phyloP scores from a whole-genome alignment of 2,797 vertebrate genomes.

The Allobates femoralis region DNA sequence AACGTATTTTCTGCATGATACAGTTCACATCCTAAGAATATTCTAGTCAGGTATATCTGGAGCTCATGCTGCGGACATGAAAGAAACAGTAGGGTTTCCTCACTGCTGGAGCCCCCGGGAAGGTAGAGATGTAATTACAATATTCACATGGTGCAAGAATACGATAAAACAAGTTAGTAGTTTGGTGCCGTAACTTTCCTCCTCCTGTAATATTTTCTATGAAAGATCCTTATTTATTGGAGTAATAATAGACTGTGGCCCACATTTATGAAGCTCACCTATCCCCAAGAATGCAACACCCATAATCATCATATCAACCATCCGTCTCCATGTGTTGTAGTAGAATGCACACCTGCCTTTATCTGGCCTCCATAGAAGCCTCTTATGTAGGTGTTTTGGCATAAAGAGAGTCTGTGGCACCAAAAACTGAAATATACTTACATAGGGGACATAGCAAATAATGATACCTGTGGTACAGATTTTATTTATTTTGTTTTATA shows the following conservation, averaged over 20 bases:
- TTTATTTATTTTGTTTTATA: too few relatives aligned
- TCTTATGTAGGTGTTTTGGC: too few relatives aligned
- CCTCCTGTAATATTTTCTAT: constrained; percentile 16
- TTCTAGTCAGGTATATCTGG: constrained; percentile 39
- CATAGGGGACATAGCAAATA: too few relatives aligned
- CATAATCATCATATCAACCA: background rate
- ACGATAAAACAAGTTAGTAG: constrained; percentile 43
- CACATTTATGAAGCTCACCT: background rate
- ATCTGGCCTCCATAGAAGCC: background rate
- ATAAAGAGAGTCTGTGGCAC: too few relatives aligned
- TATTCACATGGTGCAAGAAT: constrained; percentile 54
- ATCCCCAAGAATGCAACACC: background rate
- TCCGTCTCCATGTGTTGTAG: background rate
- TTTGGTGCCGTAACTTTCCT: constrained; percentile 16
- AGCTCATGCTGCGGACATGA: constrained; percentile 55
- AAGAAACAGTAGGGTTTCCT: constrained; percentile 54
- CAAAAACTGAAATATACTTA: too few relatives aligned
- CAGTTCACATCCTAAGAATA: constrained; percentile 49
- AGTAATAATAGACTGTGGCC: background rate
- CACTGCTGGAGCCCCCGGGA: constrained; percentile 35
- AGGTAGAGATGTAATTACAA: constrained; percentile 58
- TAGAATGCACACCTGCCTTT: background rate
- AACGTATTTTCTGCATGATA: constrained; percentile 46
- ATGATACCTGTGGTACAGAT: too few relatives aligned
- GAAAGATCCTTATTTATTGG: constrained; percentile 5